phyloP scores from a whole-genome alignment of 2,888 invertebrate genomes.

The Idaea aversata region DNA sequence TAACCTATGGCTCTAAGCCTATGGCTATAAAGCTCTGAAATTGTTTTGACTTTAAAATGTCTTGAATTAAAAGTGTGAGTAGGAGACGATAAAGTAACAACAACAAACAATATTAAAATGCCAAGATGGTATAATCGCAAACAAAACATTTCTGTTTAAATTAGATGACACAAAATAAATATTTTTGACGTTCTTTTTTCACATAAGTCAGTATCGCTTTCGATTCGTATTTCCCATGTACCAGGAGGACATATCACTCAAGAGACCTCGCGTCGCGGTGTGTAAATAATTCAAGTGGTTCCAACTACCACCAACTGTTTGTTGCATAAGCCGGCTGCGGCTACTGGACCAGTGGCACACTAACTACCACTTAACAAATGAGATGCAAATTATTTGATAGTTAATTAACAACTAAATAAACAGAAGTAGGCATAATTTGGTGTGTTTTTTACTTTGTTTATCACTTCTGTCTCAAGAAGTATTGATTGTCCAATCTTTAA shows the following conservation, averaged over 20 bases:
- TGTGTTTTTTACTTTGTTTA: neutral
- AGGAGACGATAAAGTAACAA: no score
- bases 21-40: no score
- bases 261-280: neutral
- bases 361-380: conserved; percentile 1
- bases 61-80: no score
- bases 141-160: no score
- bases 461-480: no score
- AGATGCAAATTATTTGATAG: neutral
- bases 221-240: neutral
- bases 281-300: neutral
- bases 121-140: no score
- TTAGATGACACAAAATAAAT: no score
- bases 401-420: neutral
- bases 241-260: neutral
- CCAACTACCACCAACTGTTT: neutral
- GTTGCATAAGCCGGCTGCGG: neutral
- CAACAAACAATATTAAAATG: no score
- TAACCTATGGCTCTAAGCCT: no score
- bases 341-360: neutral
- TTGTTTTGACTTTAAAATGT: no score
- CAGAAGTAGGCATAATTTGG: neutral
- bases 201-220: neutral
- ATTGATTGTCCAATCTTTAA: no score
- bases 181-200: no score